Evolutionary conservation across 2,888 invertebrate genomes (phyloP).

Genomic region (Leptopterna dolabrata): DNA sequence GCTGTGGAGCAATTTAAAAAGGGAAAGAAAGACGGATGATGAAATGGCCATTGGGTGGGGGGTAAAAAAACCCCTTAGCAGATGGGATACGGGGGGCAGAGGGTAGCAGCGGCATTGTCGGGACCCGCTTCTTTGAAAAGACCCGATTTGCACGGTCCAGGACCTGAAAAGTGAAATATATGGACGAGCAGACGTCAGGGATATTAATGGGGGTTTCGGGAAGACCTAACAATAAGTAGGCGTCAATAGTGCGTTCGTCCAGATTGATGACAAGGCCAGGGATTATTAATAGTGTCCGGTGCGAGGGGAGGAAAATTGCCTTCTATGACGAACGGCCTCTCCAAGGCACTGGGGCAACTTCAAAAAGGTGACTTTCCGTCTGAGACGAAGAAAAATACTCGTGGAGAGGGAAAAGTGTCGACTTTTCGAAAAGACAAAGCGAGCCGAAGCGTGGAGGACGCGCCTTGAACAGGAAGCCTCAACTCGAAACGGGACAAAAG

Average conservation of each 20-base stretch:
- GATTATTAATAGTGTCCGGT: slow-evolving; percentile 57
- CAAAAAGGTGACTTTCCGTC: background rate
- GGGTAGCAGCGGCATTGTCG: slow-evolving; percentile 45
- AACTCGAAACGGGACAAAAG: slow-evolving; percentile 34
- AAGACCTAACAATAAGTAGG: slow-evolving; percentile 55
- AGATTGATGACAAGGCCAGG: slow-evolving; percentile 51
- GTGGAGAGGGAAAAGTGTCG: background rate
- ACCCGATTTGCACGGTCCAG: slow-evolving; percentile 56
- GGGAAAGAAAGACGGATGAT: slow-evolving; percentile 19
- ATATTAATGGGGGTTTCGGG: slow-evolving; percentile 52
- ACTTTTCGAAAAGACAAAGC: slow-evolving; percentile 4
- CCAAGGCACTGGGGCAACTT: background rate
- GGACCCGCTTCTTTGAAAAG: slow-evolving; percentile 50
- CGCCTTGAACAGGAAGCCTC: slow-evolving; percentile 53
- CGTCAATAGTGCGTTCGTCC: slow-evolving; percentile 52
- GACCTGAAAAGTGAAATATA: slow-evolving; percentile 56
- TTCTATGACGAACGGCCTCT: slow-evolving; percentile 40
- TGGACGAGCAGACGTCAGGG: slow-evolving; percentile 52
- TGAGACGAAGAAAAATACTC: background rate
- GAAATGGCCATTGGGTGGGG: background rate
- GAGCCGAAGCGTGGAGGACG: slow-evolving; percentile 46
- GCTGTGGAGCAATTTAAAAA: slow-evolving; percentile 20
- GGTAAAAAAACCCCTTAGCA: slow-evolving; percentile 34
- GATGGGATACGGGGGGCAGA: slow-evolving; percentile 47
- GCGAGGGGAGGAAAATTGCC: slow-evolving; percentile 51